A percentile compares a stretch with the other conserved stretches of the same genome.
Evolutionary conservation across 2,797 vertebrate genomes (phyloP).

Genomic region (Uromys caudimaculatus): DNA sequence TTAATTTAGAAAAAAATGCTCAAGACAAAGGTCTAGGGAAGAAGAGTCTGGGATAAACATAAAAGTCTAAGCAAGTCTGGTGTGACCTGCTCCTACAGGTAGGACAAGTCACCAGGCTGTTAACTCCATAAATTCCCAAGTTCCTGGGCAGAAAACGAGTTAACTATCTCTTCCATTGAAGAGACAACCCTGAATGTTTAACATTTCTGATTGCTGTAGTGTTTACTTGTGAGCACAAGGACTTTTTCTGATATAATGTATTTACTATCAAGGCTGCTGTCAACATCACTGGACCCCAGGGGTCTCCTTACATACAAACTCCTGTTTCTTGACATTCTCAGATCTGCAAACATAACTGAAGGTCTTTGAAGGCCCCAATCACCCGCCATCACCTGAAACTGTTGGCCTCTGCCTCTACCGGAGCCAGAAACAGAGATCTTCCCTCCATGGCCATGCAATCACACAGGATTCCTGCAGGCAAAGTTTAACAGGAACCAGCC

Average conservation of each 20-base stretch:
- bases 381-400: background rate
- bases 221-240: background rate
- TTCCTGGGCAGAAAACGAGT: background rate
- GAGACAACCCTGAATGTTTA: background rate
- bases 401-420: background rate
- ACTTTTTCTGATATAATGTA: background rate
- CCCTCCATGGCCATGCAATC: background rate
- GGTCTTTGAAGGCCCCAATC: background rate
- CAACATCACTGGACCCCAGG: background rate
- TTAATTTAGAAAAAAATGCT: background rate
- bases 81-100: background rate
- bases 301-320: background rate
- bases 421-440: conserved; percentile 13
- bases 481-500: background rate
- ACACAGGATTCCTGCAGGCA: background rate
- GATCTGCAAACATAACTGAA: background rate
- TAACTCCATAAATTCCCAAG: too few species aligned
- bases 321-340: background rate
- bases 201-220: background rate
- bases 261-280: background rate
- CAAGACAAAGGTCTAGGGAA: background rate
- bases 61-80: background rate
- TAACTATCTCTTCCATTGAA: background rate
- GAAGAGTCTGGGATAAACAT: background rate
- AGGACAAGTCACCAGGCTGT: background rate